Conservation (phyloP, 2,888 invertebrate genomes). For the Nymphalis urticae region DNA sequence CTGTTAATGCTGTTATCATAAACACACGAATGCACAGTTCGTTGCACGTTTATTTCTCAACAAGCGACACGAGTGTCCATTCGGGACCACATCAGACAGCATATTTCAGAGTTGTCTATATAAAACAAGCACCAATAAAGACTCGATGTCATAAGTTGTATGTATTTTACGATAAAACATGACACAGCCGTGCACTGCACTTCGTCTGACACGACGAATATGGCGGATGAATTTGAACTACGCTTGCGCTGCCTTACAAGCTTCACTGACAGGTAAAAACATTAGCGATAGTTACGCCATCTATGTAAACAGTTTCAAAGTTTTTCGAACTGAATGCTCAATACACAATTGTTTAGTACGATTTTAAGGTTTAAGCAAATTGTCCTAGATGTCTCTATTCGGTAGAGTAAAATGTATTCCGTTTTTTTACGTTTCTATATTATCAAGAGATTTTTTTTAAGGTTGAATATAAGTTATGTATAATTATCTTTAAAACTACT, state of each 20-base stretch:
- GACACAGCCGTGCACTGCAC: constrained; percentile 77
- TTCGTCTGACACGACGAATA: constrained; percentile 81
- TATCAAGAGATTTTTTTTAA: no score
- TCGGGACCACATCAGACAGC: constrained; percentile 63
- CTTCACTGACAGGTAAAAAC: constrained; percentile 65
- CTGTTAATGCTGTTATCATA: constrained; percentile 78
- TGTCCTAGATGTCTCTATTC: constrained; percentile 11
- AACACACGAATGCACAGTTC: constrained; percentile 79
- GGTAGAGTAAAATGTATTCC: no score
- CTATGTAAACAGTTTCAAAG: constrained; percentile 49
- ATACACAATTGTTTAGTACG: constrained; percentile 38
- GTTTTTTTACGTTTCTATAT: no score
- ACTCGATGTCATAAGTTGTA: constrained; percentile 69
- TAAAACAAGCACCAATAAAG: constrained; percentile 64
- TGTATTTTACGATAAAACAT: constrained; percentile 78
- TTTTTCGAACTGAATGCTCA: constrained; percentile 33
- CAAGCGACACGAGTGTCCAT: constrained; percentile 67
- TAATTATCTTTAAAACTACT: no score
- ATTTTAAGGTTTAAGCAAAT: not conserved
- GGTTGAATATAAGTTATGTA: no score
- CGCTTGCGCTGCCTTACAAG: constrained; percentile 67
- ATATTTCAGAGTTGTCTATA: constrained; percentile 65
- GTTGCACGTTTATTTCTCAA: constrained; percentile 74
- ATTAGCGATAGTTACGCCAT: constrained; percentile 53
- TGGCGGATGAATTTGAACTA: constrained; percentile 81